These are phyloP conservation scores for Pollenia angustigena DNA, from an alignment of 2,888 invertebrate species.

Conservation along the genomic window DNA sequence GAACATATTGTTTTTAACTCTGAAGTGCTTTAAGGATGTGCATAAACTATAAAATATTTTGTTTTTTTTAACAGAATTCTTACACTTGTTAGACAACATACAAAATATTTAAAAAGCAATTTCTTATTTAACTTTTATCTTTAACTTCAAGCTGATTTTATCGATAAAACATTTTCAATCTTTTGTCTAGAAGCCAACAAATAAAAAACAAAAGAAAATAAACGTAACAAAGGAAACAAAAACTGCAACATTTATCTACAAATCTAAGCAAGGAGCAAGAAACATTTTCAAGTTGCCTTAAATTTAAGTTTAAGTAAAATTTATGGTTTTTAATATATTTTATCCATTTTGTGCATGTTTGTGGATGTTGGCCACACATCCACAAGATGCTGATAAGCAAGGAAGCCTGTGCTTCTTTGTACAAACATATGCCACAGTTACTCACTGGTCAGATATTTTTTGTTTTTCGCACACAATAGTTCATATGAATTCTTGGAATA, in stretches of 20 bases:
- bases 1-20: neutral
- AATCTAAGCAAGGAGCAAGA: constrained; percentile 42
- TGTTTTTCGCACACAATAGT: constrained; percentile 51
- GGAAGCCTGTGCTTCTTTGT: constrained; percentile 35
- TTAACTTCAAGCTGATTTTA: constrained; percentile 31
- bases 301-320: constrained; percentile 65
- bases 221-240: neutral
- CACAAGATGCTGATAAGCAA: constrained; percentile 70
- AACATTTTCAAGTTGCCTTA: constrained; percentile 48
- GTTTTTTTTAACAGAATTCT: neutral
- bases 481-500: constrained; percentile 15
- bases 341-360: constrained; percentile 30
- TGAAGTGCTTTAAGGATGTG: neutral
- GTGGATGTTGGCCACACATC: constrained; percentile 39
- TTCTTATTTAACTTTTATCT: constrained; percentile 33
- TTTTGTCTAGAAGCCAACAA: constrained; percentile 5
- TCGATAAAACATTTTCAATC: constrained; percentile 51
- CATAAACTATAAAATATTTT: neutral
- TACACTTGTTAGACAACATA: constrained; percentile 7
- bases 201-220: neutral
- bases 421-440: constrained; percentile 62
- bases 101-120: constrained; percentile 39
- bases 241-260: constrained; percentile 39
- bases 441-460: constrained; percentile 24
- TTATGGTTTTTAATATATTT: constrained; percentile 71